Conservation (phyloP, 2,888 invertebrate species). For the Monopis laevigella region DNA sequence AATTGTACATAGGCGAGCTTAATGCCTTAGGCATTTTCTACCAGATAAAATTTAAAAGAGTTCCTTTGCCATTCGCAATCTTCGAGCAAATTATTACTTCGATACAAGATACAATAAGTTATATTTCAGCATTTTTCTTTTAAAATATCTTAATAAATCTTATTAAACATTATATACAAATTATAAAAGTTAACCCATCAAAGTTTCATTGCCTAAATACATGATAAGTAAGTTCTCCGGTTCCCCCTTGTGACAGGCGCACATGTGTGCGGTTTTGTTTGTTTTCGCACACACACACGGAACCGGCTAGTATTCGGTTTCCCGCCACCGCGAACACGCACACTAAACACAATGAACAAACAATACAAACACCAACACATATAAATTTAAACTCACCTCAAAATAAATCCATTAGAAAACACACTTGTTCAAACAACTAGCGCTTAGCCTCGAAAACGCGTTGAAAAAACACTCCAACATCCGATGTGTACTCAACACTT, state of each 20-base stretch:
- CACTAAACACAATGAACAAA: slow-evolving; percentile 62
- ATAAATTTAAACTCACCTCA: slow-evolving; percentile 67
- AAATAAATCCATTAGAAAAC: slow-evolving; percentile 69
- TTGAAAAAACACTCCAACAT: slow-evolving; percentile 63
- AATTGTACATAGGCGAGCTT: too few relatives aligned
- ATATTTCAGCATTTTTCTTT: background rate
- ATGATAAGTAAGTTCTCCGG: slow-evolving; percentile 62
- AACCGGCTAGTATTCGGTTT: slow-evolving; percentile 64
- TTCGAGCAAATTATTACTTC: too few relatives aligned
- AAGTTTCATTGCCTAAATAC: slow-evolving; percentile 61
- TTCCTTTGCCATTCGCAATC: too few relatives aligned
- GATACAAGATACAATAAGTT: background rate
- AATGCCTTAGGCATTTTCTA: too few relatives aligned
- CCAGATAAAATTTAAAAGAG: too few relatives aligned
- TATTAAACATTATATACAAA: slow-evolving; percentile 31
- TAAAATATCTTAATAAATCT: background rate
- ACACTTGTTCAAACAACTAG: slow-evolving; percentile 68
- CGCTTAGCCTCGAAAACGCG: slow-evolving; percentile 67
- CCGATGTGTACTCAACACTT: slow-evolving; percentile 56
- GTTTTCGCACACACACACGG: slow-evolving; percentile 43
- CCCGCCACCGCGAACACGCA: slow-evolving; percentile 63
- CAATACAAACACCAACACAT: slow-evolving; percentile 66
- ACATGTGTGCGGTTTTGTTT: slow-evolving; percentile 33
- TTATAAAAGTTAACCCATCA: slow-evolving; percentile 60
- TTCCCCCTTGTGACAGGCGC: slow-evolving; percentile 45